Percentiles rank a stretch among this genome's conserved stretches.
phyloP scores from a whole-genome alignment of 2,113 vertebrate species.

The Platanista minor region DNA sequence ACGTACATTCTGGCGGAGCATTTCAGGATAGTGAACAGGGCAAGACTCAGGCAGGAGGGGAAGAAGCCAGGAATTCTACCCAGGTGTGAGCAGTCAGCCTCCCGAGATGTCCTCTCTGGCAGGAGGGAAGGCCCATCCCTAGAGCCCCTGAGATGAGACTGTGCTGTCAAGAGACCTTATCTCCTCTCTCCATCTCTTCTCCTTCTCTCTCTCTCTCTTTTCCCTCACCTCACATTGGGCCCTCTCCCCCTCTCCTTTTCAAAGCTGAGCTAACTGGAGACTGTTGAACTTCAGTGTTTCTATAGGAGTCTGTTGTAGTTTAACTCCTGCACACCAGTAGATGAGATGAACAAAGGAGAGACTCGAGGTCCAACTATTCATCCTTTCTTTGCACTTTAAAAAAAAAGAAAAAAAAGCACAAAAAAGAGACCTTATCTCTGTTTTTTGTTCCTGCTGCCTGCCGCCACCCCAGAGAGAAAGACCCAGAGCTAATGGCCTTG shows the following conservation, averaged over 20 bases:
- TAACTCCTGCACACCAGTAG: slow-evolving; percentile 95
- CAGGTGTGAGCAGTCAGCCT: slow-evolving; percentile 38
- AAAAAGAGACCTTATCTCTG: neutral
- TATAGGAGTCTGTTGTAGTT: slow-evolving; percentile 92
- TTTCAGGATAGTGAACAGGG: neutral
- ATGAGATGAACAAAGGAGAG: slow-evolving; percentile 88
- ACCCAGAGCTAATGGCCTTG: neutral
- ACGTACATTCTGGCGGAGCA: neutral
- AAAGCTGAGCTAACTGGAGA: slow-evolving; percentile 87
- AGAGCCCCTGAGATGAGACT: neutral
- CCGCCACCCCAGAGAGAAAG: slow-evolving; percentile 33
- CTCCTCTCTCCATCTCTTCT: too few relatives aligned
- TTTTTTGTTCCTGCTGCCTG: slow-evolving; percentile 39
- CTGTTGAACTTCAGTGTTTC: slow-evolving; percentile 93
- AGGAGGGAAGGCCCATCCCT: neutral
- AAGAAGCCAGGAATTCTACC: neutral
- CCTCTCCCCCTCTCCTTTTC: slow-evolving; percentile 79
- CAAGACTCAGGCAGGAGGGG: neutral
- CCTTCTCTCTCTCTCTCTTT: neutral
- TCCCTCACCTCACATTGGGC: neutral
- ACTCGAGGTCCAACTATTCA: slow-evolving; percentile 92
- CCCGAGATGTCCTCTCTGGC: neutral
- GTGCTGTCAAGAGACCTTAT: neutral
- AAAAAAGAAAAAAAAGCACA: too few relatives aligned
- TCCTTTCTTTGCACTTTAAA: slow-evolving; percentile 93